Evolutionary conservation across 2,113 vertebrate species (phyloP), one percentile per base, ranked within the genome.

Genomic region (Otolemur garnettii): DNA sequence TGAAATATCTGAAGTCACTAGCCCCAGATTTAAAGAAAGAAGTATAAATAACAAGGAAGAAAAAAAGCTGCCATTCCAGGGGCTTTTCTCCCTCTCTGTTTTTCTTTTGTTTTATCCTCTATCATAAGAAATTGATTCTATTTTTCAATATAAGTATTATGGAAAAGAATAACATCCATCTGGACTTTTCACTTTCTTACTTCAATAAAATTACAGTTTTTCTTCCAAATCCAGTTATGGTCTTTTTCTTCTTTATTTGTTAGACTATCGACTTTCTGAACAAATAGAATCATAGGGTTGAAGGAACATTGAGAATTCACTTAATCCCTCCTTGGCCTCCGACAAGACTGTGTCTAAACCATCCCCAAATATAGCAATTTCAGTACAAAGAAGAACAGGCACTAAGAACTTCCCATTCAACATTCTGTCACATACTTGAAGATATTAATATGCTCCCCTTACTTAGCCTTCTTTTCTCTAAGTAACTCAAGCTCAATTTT

Each of bases 321-420:
- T 97, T 96, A 97, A 96, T 98, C 95, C 90, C 55, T 95, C 55
- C 59, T 97, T 98, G 96, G 93, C 97, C 50, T 96, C 90, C 81
- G 93, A 92, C 38, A 96, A 97, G 87, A 90, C 92, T 95, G 33
- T 89, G 80, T 96, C 92, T 97, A 96, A 97, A 96, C 80, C 80
- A 96, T 94, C 92, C 93, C 92, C 96, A 98, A 96, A 97, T 96
- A 96, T 90, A 97, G 90, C 86, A 94, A 97, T 91, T 97, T 97
- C 77, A 93, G 93, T 92, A 97, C 93, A 95, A 91, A 96, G 92
- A 94, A 26, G 69, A 96, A 90, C 71, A 93, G 90, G 91, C 77
- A 84, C 79, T 71, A 89, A 97, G 91, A 95, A 93, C 72, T 95
- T 93, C 93, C 84, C 72, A 93, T 93, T 95, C 89, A 97, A 77